Conservation (phyloP, 2,797 vertebrate species). For the Oreochromis grahami region DNA sequence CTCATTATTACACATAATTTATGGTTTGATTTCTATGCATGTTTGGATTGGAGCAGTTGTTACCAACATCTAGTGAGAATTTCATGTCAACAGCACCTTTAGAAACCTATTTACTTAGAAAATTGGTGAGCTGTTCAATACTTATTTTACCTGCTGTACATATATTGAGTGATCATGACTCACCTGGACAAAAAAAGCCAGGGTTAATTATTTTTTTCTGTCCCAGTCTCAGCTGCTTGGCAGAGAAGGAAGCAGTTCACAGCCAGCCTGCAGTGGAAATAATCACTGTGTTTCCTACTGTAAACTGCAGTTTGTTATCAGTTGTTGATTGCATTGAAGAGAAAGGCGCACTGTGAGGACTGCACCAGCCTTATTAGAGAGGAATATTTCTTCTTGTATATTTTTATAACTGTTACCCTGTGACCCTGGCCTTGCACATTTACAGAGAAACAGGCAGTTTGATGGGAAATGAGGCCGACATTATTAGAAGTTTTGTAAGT, state of each 20-base stretch:
- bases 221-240: background rate
- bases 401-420: background rate
- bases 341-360: background rate
- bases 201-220: background rate
- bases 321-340: background rate
- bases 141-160: background rate
- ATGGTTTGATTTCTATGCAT: background rate
- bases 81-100: background rate
- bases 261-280: background rate
- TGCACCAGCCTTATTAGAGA: background rate
- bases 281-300: fast-evolving
- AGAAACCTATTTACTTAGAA: background rate
- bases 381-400: background rate
- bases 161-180: background rate
- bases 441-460: background rate
- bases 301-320: background rate
- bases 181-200: background rate
- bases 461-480: conserved; percentile 14
- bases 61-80: background rate
- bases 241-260: conserved; percentile 1
- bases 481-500: conserved; percentile 1
- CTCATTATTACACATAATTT: background rate
- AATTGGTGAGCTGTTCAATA: background rate
- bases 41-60: background rate
- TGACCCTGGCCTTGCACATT: background rate